A percentile compares a stretch with the other conserved stretches of the same genome.
Evolutionary conservation across 1,140 invertebrate genomes (phyloP).

Genomic region (Galleria mellonella): DNA sequence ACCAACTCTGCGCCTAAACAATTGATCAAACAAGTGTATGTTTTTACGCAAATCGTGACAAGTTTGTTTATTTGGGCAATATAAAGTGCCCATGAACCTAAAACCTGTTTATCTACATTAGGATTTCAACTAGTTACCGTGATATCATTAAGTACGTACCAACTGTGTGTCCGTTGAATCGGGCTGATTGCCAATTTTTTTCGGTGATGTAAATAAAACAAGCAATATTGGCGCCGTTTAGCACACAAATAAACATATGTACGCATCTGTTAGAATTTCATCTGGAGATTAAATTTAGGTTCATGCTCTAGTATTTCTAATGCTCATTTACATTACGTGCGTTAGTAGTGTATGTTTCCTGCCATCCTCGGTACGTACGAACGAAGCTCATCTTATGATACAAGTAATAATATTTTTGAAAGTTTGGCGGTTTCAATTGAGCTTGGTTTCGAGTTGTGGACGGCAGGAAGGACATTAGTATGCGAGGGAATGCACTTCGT

Average conservation of each 20-base stretch:
- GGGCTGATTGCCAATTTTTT: constrained; percentile 56
- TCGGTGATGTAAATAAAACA: constrained; percentile 51
- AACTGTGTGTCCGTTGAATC: constrained; percentile 19
- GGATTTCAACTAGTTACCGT: constrained; percentile 18
- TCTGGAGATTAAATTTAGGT: constrained; percentile 24
- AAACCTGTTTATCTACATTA: constrained; percentile 26
- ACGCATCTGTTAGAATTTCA: constrained; percentile 28
- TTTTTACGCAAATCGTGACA: no score
- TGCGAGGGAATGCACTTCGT: constrained; percentile 31
- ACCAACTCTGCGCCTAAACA: no score
- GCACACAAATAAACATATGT: constrained; percentile 8
- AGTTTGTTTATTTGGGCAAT: background rate
- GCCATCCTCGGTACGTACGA: background rate
- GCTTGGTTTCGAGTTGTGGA: constrained; percentile 2
- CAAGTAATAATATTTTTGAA: constrained; percentile 19
- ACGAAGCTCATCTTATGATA: constrained; percentile 4
- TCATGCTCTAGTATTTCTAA: constrained; percentile 12
- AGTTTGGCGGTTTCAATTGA: constrained; percentile 10
- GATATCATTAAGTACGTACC: constrained; percentile 16
- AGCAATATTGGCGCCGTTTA: constrained; percentile 36
- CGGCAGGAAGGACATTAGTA: constrained; percentile 36
- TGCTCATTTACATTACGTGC: constrained; percentile 1
- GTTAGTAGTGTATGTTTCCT: background rate
- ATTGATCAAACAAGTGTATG: no score
- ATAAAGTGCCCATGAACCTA: constrained; percentile 11